These are phyloP conservation scores for Gila robusta DNA, from an alignment of 2,797 vertebrate species.

Conservation along the genomic window DNA sequence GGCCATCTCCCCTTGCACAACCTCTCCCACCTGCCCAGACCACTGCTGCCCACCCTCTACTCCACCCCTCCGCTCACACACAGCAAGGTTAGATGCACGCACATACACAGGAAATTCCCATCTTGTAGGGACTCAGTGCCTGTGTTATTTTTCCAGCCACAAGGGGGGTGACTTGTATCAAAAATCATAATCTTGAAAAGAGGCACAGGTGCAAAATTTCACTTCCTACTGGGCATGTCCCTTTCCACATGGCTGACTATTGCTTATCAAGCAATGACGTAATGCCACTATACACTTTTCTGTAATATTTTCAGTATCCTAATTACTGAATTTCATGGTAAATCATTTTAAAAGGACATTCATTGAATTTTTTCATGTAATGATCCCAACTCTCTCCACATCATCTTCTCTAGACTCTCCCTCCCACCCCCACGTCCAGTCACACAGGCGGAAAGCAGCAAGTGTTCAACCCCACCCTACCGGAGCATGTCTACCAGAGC, in stretches of 20 bases:
- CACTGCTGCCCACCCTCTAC: slow-evolving; percentile 92
- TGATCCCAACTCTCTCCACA: slow-evolving; percentile 8
- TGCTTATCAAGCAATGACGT: not conserved
- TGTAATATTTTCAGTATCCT: not conserved
- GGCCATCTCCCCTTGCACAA: slow-evolving; percentile 95
- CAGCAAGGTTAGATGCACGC: slow-evolving; percentile 87
- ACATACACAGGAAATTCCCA: not conserved
- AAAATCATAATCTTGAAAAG: not conserved
- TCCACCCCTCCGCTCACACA: slow-evolving; percentile 92
- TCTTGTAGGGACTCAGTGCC: not conserved
- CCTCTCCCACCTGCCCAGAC: slow-evolving; percentile 90
- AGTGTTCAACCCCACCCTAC: slow-evolving; percentile 91
- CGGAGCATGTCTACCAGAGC: slow-evolving; percentile 95
- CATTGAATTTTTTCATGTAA: not conserved
- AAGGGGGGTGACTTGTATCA: slow-evolving; percentile 46
- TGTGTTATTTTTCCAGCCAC: slow-evolving; percentile 34
- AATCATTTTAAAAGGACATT: not conserved
- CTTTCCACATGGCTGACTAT: not conserved
- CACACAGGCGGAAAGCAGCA: slow-evolving; percentile 92
- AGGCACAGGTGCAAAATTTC: slow-evolving; percentile 10
- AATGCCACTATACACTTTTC: not conserved
- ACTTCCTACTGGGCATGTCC: slow-evolving; percentile 25
- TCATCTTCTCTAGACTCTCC: slow-evolving; percentile 81
- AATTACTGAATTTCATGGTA: not conserved
- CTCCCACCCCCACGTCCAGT: slow-evolving; percentile 88